Evolutionary conservation across 2,888 invertebrate genomes (phyloP).

Genomic region (Geophilus truncorum): DNA sequence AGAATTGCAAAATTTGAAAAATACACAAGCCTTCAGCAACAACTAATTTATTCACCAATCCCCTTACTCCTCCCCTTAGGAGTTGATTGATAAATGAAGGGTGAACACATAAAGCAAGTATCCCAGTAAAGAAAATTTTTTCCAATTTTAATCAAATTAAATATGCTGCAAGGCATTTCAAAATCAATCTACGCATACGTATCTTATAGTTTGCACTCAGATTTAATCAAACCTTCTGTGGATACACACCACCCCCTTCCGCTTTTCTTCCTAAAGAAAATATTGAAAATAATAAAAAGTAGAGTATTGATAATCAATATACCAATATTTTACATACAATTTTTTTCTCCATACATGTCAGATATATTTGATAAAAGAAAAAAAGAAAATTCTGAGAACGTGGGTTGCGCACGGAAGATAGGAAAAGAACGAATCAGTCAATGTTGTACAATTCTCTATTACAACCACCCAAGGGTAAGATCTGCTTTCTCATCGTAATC

Average conservation of each 20-base stretch:
- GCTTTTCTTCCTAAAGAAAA: neutral
- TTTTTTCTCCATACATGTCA: neutral
- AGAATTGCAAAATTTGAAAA: neutral
- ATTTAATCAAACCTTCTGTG: neutral
- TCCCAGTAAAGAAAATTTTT: neutral
- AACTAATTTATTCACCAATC: neutral
- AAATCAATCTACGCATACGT: neutral
- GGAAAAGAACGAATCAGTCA: neutral
- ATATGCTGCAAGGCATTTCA: conserved; percentile 2
- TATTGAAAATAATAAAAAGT: neutral
- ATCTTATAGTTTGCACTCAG: neutral
- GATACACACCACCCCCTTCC: neutral
- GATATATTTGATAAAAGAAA: neutral
- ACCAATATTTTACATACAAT: neutral
- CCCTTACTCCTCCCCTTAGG: neutral
- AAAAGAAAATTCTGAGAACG: neutral
- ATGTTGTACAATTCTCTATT: conserved; percentile 3
- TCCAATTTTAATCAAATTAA: conserved; percentile 6
- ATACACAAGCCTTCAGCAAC: neutral
- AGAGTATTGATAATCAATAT: neutral
- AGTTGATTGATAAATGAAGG: conserved; percentile 2
- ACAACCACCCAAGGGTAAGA: neutral
- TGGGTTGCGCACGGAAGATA: neutral
- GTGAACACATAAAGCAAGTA: conserved; percentile 3
- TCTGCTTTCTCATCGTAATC: conserved; percentile 2